Evolutionary conservation across 2,797 vertebrate genomes (phyloP).

Genomic region (Lateolabrax maculatus): DNA sequence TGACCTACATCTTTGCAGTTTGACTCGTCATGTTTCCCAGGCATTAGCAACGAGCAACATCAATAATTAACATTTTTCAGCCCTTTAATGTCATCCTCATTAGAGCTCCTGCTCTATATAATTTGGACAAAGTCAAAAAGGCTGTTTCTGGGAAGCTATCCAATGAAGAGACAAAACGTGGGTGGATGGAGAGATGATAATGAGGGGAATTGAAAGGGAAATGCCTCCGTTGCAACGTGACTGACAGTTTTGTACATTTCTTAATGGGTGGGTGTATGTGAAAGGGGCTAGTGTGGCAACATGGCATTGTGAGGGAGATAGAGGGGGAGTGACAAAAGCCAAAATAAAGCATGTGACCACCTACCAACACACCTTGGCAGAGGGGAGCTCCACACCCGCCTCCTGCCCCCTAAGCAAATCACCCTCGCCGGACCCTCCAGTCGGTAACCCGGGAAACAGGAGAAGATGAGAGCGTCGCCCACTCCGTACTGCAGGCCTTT

Average conservation of each 20-base stretch:
- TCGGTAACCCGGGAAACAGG: conserved; percentile 98
- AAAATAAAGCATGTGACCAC: conserved; percentile 98
- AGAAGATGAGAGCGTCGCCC: conserved; percentile 94
- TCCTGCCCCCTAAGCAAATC: conserved; percentile 98
- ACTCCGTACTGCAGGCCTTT: conserved; percentile 97
- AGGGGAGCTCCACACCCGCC: conserved; percentile 99
- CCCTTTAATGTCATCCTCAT: conserved; percentile 60
- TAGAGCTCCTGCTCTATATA: conserved; percentile 51
- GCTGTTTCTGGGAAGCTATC: conserved; percentile 62
- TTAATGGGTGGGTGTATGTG: conserved; percentile 28
- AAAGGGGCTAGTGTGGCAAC: neutral
- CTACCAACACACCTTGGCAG: conserved; percentile 99
- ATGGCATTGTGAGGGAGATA: conserved; percentile 18
- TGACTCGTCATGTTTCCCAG: conserved; percentile 19
- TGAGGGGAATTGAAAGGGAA: conserved; percentile 49
- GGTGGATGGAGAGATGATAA: conserved; percentile 40
- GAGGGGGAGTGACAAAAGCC: conserved; percentile 83
- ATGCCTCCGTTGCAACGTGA: conserved; percentile 20
- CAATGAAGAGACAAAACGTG: conserved; percentile 50
- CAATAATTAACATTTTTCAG: conserved; percentile 55
- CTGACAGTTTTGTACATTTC: conserved; percentile 38
- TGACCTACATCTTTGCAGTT: conserved; percentile 36
- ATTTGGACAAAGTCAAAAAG: conserved; percentile 64
- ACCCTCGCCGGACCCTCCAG: conserved; percentile 94
- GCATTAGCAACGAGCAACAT: conserved; percentile 31